Evolutionary conservation across 2,888 invertebrate species (phyloP), one percentile per base, ranked within the genome.

Genomic region (Unio delphinus): DNA sequence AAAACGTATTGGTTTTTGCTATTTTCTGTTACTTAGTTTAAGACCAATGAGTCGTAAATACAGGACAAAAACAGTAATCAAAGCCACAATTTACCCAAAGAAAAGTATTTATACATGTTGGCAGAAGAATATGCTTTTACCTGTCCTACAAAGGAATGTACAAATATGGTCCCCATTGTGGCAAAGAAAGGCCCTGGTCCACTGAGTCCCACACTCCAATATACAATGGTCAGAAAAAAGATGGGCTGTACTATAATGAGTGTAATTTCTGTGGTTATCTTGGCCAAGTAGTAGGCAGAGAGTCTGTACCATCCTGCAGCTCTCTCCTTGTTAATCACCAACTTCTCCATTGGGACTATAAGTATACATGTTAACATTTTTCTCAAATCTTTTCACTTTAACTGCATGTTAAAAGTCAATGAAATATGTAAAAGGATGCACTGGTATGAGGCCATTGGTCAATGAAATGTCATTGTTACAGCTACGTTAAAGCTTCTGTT

Each of bases 191-290:
- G 69, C 80, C 93, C 93, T 73, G 92, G 91, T 56, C 93, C 90
- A 86, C 92, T 92, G 84, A 93, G 92, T 76, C 93, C 94, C 88
- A 95, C 91, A 93, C 95, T 93, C 80, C 94, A 94, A 90, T 95
- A 95, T 74, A 94, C 93, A 81, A 95, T 94, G 83, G 93, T 91
- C 88, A 94, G 93, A 90, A 94, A 95, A 85, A 94, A 93, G 62
- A 94, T 93, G 73, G 95, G 95, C 84, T 95, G 90, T 61, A 94
- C 93, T 82, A 95, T 92, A 58, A 94, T 94, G 79, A 95, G 89
- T 18, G 95, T 95, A 83, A 95, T 89, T 90, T 95, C 95, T 69
- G 94, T 94, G 75, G 94, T 92, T 94, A 94, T 94, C 91, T 95
- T 95, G 72, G 95, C 94, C 86, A 94, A 88, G 90, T 94, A 95